Conservation (phyloP, 2,888 invertebrate genomes). For the Pachydiplax longipennis region DNA sequence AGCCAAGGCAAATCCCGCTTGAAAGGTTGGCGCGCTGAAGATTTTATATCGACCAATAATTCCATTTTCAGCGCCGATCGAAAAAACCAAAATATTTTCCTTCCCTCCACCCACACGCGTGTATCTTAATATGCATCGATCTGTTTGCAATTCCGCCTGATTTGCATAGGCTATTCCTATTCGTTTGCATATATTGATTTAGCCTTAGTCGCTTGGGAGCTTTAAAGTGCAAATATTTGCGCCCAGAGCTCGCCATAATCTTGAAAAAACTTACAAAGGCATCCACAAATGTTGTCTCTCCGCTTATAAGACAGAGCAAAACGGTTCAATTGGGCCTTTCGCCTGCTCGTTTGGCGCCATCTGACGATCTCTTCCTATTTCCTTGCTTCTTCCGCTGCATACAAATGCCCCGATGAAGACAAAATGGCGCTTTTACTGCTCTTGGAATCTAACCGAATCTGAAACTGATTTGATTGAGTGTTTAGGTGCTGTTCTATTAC, state of each 20-base stretch:
- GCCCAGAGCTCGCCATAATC: not conserved
- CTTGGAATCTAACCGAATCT: no score
- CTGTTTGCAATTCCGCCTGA: not conserved
- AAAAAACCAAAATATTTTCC: not conserved
- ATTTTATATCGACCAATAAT: not conserved
- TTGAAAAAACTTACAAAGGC: not conserved
- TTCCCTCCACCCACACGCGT: not conserved
- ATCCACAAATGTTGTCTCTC: not conserved
- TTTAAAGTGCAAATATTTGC: not conserved
- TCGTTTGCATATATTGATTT: constrained; percentile 1
- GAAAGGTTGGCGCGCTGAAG: no score
- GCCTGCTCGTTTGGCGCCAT: no score
- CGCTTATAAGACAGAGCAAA: not conserved
- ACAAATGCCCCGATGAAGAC: no score
- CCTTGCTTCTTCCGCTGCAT: no score
- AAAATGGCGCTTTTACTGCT: no score
- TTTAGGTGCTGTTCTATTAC: no score
- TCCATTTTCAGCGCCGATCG: not conserved
- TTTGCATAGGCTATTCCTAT: not conserved
- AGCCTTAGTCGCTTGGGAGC: not conserved
- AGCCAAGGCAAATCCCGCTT: no score
- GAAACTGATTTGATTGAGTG: no score
- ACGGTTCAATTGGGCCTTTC: not conserved
- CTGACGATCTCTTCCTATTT: no score
- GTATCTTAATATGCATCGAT: not conserved